Evolutionary conservation across 64 coral and sea anemone species (phyloP), one percentile per base, ranked within the genome.

Genomic region (Stichodactyla helianthus): DNA sequence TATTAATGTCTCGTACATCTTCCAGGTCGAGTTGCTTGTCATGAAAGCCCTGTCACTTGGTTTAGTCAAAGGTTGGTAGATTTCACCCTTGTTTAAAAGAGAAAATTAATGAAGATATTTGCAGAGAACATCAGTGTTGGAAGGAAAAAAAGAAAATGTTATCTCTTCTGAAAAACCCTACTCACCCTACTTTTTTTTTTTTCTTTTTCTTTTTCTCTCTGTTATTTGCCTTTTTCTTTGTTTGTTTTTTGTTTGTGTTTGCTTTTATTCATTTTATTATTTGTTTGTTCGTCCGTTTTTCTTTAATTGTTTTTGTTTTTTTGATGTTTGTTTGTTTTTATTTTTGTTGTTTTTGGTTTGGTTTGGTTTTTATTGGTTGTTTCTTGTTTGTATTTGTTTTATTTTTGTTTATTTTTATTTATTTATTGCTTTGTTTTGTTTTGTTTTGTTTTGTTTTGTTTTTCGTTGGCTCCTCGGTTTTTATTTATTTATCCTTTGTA

Each of bases 31-130:
- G 71, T 88, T 99, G 59, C 82, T 99, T 27, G 97, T 99, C 9
- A 99, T 99, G 97, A 99, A 95, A 77, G 97, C 97, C 7, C 79
- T 99, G 44, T 99, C 97, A 0, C 90, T 99, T 86, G 97, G 97
- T 55, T 93, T 99, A 86, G 93, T 99, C 3, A 99, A 99, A 99
- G 97, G 97, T 99, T 88, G 65, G 64, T 86, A 17, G 16, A 80
- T 53, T 53, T 6, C 6, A 16, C 0, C 11, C 67, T 71, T 57
- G 55, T 71, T 22, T 71, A 25, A 27, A 71, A 8, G 23, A 71
- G 7, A 10, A 9, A 26, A 31, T 28, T 67, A 67, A 67, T 22
- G 17, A 67, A 20, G 63, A 67, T 19, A 0, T 4, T 65, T n/a
- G 62, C 18, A n/a, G 35, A n/a, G 62, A n/a, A 19, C 22, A 63